Base-by-base conservation (phyloP, 2,113 vertebrate species). In the Peucedramus taeniatus region DNA sequence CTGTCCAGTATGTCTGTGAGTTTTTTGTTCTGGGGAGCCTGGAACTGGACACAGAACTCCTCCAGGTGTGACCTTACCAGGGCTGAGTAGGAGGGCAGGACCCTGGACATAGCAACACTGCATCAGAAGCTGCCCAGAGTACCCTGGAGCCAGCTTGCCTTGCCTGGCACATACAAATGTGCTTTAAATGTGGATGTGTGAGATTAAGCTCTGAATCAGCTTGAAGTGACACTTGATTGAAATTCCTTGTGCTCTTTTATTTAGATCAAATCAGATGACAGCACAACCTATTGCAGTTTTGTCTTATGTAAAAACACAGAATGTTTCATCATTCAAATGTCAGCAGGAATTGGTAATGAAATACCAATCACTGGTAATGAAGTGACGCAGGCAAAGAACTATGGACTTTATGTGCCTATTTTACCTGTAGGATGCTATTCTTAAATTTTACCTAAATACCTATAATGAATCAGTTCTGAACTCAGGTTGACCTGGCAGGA, bases 181-280 rank as follows among this genome's bases (percentile, higher is more conserved):
- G 7, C 23, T 66, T 78, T 83, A 83, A 47, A 81, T 57, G 63
- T 88, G 82, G 66, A 59, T 89, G 24, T 86, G 86, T 81, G 71
- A 94, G 60, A 83, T 94, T 44, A 74, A 59, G 83, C 79, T 86
- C 76, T 95, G 94, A 90, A 88, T 93, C 89, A 92, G 56, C 71
- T 95, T 92, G 79, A 92, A 93, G 66, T 94, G 79, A 83, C 3
- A 22, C 83, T 92, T 80, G 83, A 69, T 94, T 94, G 94, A 90
- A 96, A 92, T 92, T 86, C 75, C 35, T 86, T 71, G 77, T 94
- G 51, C 72, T 92, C 54, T 94, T 90, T 92, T 88, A 24, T 76
- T 69, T 33, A 74, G 45, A 92, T 66, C 22, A 84, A 87, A 89
- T 81, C 35, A 50, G 45, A 70, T 90, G 89, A 90, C 89, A 88